Evolutionary conservation across 2,888 invertebrate genomes (phyloP).

Genomic region (Ophioninae sp.): DNA sequence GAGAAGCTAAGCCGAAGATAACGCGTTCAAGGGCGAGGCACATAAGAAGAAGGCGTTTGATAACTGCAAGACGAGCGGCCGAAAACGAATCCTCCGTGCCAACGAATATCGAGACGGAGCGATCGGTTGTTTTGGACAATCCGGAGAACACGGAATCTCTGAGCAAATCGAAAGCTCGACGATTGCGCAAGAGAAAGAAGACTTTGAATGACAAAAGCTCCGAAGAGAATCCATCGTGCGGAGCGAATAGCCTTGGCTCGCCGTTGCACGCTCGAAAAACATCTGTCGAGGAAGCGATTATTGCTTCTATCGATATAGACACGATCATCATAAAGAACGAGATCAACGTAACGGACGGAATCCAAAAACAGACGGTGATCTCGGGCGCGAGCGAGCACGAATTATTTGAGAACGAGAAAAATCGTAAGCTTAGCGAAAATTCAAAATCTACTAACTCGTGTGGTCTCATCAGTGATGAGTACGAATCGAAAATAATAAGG

Average conservation of each 20-base stretch:
- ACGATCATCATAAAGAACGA: not conserved
- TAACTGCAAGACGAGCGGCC: constrained; percentile 70
- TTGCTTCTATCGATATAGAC: not conserved
- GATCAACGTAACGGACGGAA: constrained; percentile 8
- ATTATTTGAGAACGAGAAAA: constrained; percentile 65
- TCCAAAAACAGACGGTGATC: not conserved
- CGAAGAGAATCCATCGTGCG: not conserved
- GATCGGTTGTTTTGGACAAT: constrained; percentile 38
- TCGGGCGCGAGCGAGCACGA: constrained; percentile 47
- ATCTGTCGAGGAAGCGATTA: constrained; percentile 19
- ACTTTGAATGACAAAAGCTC: constrained; percentile 2
- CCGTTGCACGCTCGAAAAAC: constrained; percentile 24
- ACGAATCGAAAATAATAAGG: constrained; percentile 31
- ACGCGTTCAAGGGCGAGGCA: constrained; percentile 74
- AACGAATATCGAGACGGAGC: constrained; percentile 11
- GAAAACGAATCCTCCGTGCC: constrained; percentile 48
- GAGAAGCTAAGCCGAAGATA: constrained; percentile 64
- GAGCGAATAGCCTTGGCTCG: constrained; percentile 1
- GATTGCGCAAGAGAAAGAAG: constrained; percentile 62
- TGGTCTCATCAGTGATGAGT: constrained; percentile 8
- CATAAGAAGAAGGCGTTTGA: constrained; percentile 73
- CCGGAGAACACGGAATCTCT: constrained; percentile 41
- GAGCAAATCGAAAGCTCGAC: constrained; percentile 69
- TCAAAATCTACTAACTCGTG: constrained; percentile 5
- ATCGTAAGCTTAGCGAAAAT: constrained; percentile 60